Percentiles rank a stretch among this genome's conserved stretches.
Evolutionary conservation across 2,797 vertebrate species (phyloP).

Genomic region (Schizothorax lantsangensis): DNA sequence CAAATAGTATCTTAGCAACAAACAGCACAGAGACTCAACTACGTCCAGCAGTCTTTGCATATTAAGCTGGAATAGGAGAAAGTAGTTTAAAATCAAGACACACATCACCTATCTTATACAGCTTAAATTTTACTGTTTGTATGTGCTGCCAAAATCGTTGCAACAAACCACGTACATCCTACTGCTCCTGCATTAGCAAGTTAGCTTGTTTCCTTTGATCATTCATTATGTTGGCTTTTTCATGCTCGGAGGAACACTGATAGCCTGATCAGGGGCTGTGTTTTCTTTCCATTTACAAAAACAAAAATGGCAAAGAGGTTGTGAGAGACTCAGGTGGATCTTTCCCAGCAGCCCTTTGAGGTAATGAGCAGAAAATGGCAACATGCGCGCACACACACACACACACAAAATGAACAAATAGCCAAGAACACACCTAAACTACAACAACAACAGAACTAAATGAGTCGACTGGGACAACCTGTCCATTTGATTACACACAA

Average conservation of each 20-base stretch:
- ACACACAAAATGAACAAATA: constrained; percentile 19
- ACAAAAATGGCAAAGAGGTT: constrained; percentile 36
- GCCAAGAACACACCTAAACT: constrained; percentile 25
- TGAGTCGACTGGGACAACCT: constrained; percentile 39
- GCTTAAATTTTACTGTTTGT: constrained; percentile 8
- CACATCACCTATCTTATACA: neutral
- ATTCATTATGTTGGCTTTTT: constrained; percentile 37
- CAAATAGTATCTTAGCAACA: neutral
- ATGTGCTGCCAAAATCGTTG: neutral
- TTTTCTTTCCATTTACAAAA: constrained; percentile 45
- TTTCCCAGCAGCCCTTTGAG: constrained; percentile 32
- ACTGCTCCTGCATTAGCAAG: constrained; percentile 20
- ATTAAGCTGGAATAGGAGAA: neutral
- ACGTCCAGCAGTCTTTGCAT: neutral
- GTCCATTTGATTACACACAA: constrained; percentile 42
- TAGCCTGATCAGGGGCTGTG: constrained; percentile 14
- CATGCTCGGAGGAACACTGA: constrained; percentile 3
- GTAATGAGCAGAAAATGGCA: constrained; percentile 52
- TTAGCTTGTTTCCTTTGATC: constrained; percentile 34
- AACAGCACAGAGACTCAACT: neutral
- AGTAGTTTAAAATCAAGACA: constrained; percentile 15
- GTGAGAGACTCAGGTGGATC: constrained; percentile 49
- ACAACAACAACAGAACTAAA: constrained; percentile 35
- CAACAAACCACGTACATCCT: neutral
- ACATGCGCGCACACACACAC: neutral